Percentiles rank a stretch among this genome's conserved stretches.
Conservation (phyloP, 2,888 invertebrate genomes). For the Lasiommata megera region DNA sequence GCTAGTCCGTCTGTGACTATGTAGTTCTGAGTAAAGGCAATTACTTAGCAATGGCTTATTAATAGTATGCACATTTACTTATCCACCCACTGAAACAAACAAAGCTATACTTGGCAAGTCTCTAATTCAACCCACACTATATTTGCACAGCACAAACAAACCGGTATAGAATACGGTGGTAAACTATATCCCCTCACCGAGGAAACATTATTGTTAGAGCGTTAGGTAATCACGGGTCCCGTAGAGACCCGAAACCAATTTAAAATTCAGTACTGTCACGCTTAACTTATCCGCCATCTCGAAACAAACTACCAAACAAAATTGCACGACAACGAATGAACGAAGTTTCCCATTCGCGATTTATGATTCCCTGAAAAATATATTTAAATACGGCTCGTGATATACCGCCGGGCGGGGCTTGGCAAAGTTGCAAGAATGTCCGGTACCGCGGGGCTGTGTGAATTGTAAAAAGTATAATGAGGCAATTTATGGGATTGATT, state of each 20-base stretch:
- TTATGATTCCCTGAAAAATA: conserved; percentile 50
- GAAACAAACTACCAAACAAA: conserved; percentile 42
- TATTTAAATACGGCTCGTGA: conserved; percentile 52
- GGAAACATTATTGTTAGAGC: conserved; percentile 20
- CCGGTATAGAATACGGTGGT: not conserved
- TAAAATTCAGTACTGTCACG: conserved; percentile 39
- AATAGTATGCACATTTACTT: not conserved
- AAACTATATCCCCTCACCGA: conserved; percentile 11
- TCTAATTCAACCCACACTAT: conserved; percentile 2
- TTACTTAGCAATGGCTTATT: conserved; percentile 2
- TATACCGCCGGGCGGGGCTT: conserved; percentile 43
- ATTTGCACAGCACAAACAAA: conserved; percentile 12
- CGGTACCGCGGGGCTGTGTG: conserved; percentile 32
- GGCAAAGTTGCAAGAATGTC: conserved; percentile 48
- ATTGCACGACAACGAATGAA: conserved; percentile 42
- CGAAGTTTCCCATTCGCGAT: conserved; percentile 50
- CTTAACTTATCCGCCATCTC: conserved; percentile 38
- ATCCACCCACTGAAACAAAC: not conserved
- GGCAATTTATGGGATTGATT: conserved; percentile 22
- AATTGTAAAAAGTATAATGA: conserved; percentile 28
- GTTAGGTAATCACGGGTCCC: conserved; percentile 27
- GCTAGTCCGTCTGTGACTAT: too few relatives aligned
- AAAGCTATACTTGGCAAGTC: not conserved
- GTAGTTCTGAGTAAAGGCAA: not conserved
- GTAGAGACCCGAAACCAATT: conserved; percentile 31